Percentiles rank a stretch among this genome's conserved stretches.
phyloP scores from a whole-genome alignment of 2,797 vertebrate genomes.

The Phataginus tetradactyla region DNA sequence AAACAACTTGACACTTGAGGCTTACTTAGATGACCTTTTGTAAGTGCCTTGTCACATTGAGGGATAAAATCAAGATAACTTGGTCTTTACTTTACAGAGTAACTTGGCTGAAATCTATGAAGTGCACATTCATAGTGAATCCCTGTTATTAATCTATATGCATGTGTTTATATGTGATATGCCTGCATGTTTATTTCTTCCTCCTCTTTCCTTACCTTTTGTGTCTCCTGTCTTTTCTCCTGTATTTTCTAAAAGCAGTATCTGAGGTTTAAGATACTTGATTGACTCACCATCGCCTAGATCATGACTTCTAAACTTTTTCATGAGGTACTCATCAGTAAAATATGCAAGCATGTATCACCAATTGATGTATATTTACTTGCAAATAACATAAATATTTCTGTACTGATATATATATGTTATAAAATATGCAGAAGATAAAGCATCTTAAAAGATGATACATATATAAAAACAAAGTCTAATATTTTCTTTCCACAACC shows the following conservation, averaged over 20 bases:
- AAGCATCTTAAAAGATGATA: conserved; percentile 7
- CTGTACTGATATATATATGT: neutral
- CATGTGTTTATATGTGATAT: neutral
- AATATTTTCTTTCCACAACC: neutral
- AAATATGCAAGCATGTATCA: neutral
- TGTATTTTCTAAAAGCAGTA: neutral
- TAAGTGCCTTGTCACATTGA: neutral
- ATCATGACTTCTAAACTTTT: neutral
- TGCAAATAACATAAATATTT: neutral
- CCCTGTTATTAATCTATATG: neutral
- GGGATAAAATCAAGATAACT: neutral
- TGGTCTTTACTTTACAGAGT: neutral
- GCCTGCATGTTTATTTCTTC: neutral
- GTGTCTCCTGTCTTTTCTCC: neutral
- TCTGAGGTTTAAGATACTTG: neutral
- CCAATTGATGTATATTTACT: neutral
- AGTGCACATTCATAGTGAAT: neutral
- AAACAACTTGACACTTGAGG: neutral
- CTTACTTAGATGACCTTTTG: neutral
- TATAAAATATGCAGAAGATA: neutral
- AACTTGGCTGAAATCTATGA: neutral
- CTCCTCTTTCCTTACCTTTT: neutral
- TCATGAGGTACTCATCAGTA: neutral
- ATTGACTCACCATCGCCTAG: neutral
- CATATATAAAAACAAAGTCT: neutral